Base-by-base conservation (phyloP, 2,888 invertebrate genomes). In the Phortica okadai region DNA sequence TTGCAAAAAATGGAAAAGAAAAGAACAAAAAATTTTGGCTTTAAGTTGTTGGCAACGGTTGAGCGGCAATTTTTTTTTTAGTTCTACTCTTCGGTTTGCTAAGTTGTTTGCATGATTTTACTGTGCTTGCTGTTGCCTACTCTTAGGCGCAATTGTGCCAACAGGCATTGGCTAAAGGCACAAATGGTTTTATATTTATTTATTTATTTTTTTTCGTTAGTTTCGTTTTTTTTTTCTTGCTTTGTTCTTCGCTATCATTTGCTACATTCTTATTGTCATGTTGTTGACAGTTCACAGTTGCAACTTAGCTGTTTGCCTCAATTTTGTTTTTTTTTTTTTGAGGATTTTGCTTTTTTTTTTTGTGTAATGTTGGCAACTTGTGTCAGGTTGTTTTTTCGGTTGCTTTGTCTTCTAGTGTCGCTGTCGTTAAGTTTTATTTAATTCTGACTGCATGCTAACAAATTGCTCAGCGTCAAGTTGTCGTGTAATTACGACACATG, bases 381-480 rank as follows among this genome's bases (percentile, higher is more conserved):
- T 64, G 16, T 62, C 8, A 33, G 45, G 8, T 64, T 45, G 44
- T n/a, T 74, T 76, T 76, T 70, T 7, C 25, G 67, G 45, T 41
- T 59, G 54, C 80, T 73, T 66, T 58, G 74, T 62, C n/a, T 42
- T 33, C 54, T 33, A 33, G 33, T 62, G 62, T 16, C 81, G 75
- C 81, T 87, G 87, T 85, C 88, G 87, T 86, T 88, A 87, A 86
- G 88, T 86, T 88, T 87, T 87, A 87, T 87, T 88, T 88, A 85
- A 85, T 88, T 88, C 86, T 81, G 84, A 82, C 84, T 85, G 83
- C 87, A 83, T 81, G 88, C 86, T 83, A 88, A 89, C 89, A 90
- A 90, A 90, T 89, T 90, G 90, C 89, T 90, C 86, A 87, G 90
- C 90, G 90, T 89, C 89, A 90, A 89, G 89, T 33, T 89, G 90